Percentiles rank a stretch among this genome's conserved stretches.
These are phyloP conservation scores for Miniopterus natalensis DNA, from an alignment of 2,113 vertebrate species.

Conservation along the genomic window DNA sequence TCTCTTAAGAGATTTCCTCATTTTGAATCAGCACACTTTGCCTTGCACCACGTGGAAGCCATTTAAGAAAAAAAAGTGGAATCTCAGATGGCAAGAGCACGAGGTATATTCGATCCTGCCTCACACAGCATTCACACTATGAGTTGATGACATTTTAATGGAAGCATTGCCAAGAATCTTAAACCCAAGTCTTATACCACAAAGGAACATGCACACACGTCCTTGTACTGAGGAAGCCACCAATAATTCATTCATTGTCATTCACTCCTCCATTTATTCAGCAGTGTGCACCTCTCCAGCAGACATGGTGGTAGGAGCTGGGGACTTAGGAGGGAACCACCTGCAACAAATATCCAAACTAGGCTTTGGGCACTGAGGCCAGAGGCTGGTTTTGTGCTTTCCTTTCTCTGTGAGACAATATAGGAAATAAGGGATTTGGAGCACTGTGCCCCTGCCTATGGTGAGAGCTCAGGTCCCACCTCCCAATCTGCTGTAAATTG, in stretches of 20 bases:
- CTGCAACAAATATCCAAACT: not conserved
- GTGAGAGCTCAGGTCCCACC: not conserved
- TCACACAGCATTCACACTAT: not conserved
- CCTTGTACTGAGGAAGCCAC: not conserved
- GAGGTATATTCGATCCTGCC: not conserved
- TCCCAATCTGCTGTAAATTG: not conserved
- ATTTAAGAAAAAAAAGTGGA: not conserved
- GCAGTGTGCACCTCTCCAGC: not conserved
- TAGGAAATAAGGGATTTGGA: not conserved
- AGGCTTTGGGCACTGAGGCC: not conserved
- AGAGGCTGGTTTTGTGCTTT: not conserved
- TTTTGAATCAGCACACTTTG: not conserved
- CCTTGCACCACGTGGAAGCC: not conserved
- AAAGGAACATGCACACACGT: no score
- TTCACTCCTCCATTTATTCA: not conserved
- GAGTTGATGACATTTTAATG: not conserved
- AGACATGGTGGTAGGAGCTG: not conserved
- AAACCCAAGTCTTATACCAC: not conserved
- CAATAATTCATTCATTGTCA: not conserved
- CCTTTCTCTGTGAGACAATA: not conserved
- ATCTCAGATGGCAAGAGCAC: not conserved
- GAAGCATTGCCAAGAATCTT: conserved; percentile 6
- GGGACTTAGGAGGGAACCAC: not conserved
- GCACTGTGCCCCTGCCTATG: not conserved
- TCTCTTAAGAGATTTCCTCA: not conserved